Base-by-base conservation (phyloP, 2,888 invertebrate species). In the Drosophila koepferae region DNA sequence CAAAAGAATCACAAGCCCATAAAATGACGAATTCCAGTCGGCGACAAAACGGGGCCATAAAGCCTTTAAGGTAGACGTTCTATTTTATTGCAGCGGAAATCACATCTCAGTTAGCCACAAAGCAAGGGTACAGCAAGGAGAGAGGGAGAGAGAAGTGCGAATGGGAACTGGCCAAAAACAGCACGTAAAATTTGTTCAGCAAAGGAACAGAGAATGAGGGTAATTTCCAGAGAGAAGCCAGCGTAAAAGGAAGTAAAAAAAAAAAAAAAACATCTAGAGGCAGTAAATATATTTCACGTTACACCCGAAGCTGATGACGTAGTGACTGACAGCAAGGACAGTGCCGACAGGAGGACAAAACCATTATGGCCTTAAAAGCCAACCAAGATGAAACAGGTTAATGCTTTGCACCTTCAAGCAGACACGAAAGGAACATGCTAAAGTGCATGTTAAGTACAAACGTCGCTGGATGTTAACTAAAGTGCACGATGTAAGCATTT, bases 61-160 rank as follows among this genome's bases (percentile, higher is more conserved):
- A 84, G 82, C 80, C 82, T 82, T 89, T 85, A 89, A 89, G 87
- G 89, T 89, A 87, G 74, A 72, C 80, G 63, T 72, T 82, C 78
- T 74, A 77, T 89, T 89, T 86, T 86, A 89, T 85, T 86, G 82
- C 82, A 72, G 78, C 72, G 72, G 75, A 86, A 86, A 86, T 89
- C 89, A 85, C 87, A 89, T 78, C 86, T 70, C 74, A 54, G 62
- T 66, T 71, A 56, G 43, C 53, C 58, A 51, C 54, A 61, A 74
- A 49, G 49, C 58, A 55, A 55, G 55, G n/a, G n/a, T 23, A 38
- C 2, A 16, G 16, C 18, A 40, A 48, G 28, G n/a, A 48, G 14
- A 18, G 1, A n/a, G 44, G 38, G 34, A 38, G 16, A 43, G 23
- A 1, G 40, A 10, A 20, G 2, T 20, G 20, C 20, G 38, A 40